phyloP scores from a whole-genome alignment of 64 coral and sea anemone species.

The Stichodactyla helianthus region DNA sequence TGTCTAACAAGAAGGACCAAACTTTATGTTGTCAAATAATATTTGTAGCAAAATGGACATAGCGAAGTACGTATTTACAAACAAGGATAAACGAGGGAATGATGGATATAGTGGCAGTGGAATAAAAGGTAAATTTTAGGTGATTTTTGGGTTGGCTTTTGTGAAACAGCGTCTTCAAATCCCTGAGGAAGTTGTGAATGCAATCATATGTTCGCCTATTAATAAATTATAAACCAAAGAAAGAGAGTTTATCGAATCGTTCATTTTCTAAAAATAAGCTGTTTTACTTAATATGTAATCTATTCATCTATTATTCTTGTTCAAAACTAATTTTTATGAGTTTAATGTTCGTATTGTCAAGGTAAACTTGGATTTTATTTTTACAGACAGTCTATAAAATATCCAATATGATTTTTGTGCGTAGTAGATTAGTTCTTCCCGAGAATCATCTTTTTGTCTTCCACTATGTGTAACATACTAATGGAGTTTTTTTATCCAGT shows the following conservation, averaged over 20 bases:
- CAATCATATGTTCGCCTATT: slow-evolving; percentile 20
- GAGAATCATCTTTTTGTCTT: background rate
- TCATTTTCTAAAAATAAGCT: background rate
- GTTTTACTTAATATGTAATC: background rate
- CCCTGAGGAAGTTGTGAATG: background rate
- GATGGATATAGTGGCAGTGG: slow-evolving; percentile 16
- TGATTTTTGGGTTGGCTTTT: background rate
- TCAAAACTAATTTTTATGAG: background rate
- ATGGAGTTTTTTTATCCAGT: background rate
- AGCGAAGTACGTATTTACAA: slow-evolving; percentile 19
- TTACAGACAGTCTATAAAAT: background rate
- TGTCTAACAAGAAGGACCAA: background rate
- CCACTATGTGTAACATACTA: background rate
- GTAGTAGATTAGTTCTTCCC: background rate
- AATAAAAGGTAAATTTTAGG: slow-evolving; percentile 20
- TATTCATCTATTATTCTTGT: background rate
- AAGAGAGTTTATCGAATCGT: slow-evolving; percentile 10
- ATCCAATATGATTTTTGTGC: background rate
- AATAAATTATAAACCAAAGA: slow-evolving; percentile 26
- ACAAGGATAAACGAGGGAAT: slow-evolving; percentile 4
- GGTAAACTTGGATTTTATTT: background rate
- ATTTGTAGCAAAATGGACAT: slow-evolving; percentile 28
- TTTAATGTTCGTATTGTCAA: background rate
- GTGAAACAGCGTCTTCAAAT: slow-evolving; percentile 2
- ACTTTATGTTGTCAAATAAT: slow-evolving; percentile 26